Evolutionary conservation across 2,888 invertebrate genomes (phyloP).

Genomic region (Drosophila mulleri): DNA sequence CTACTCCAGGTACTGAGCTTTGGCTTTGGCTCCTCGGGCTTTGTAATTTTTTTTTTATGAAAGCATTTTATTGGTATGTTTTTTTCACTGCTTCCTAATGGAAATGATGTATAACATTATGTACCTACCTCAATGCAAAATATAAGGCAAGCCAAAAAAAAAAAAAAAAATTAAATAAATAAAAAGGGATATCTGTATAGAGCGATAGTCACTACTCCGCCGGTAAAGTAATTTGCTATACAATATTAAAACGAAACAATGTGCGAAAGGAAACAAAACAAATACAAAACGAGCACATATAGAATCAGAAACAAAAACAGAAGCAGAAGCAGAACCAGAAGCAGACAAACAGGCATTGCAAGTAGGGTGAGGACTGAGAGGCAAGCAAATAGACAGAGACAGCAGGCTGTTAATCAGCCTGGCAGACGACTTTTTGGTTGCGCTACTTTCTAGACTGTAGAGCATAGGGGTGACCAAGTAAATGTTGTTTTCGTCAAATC

Average conservation of each 20-base stretch:
- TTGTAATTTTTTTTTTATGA: constrained; percentile 32
- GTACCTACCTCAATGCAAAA: constrained; percentile 61
- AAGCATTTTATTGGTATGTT: constrained; percentile 30
- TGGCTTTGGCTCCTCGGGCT: constrained; percentile 3
- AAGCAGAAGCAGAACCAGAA: background rate
- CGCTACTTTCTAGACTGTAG: constrained; percentile 45
- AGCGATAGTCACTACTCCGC: constrained; percentile 10
- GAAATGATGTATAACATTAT: constrained; percentile 71
- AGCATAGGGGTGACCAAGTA: too few relatives aligned
- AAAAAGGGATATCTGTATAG: background rate
- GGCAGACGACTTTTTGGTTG: constrained; percentile 55
- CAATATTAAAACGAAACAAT: constrained; percentile 77
- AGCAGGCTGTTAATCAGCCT: constrained; percentile 56
- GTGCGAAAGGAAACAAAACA: constrained; percentile 71
- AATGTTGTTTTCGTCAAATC: too few relatives aligned
- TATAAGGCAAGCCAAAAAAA: constrained; percentile 11
- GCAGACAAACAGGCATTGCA: constrained; percentile 35
- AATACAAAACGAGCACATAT: constrained; percentile 40
- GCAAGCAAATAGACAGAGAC: background rate
- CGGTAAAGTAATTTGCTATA: constrained; percentile 64
- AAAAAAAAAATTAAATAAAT: too few relatives aligned
- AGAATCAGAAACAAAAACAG: background rate
- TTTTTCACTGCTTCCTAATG: constrained; percentile 69
- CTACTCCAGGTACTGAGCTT: background rate
- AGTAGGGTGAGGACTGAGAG: background rate